These are phyloP conservation scores for Hartigia nigra DNA, from an alignment of 2,888 invertebrate genomes.

Conservation along the genomic window DNA sequence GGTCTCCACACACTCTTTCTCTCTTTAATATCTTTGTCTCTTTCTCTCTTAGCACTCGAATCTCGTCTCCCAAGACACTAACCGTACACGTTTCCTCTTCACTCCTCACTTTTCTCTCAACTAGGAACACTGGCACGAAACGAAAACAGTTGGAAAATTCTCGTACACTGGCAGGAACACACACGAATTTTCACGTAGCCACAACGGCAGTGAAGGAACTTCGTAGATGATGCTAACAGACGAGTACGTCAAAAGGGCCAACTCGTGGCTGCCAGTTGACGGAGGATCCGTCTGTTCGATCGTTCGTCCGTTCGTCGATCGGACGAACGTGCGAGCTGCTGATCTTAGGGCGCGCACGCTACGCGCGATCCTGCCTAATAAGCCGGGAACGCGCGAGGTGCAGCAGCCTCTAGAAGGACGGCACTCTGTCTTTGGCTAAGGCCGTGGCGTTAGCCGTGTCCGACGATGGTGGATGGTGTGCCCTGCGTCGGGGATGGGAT, in stretches of 20 bases:
- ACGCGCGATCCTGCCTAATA: conserved; percentile 40
- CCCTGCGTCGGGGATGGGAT: conserved; percentile 16
- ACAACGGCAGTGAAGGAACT: background rate
- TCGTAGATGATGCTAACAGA: background rate
- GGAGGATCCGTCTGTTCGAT: background rate
- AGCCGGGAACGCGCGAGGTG: conserved; percentile 30
- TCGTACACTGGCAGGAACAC: background rate
- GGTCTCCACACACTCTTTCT: conserved; percentile 16
- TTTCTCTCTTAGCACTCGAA: conserved; percentile 16
- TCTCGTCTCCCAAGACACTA: conserved; percentile 15
- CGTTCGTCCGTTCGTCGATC: background rate
- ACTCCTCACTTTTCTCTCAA: background rate
- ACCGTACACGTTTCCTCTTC: background rate
- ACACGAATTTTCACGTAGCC: background rate
- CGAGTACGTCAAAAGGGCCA: background rate
- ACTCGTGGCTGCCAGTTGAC: background rate
- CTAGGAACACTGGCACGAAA: background rate
- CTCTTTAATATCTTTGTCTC: conserved; percentile 24
- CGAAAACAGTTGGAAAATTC: background rate
- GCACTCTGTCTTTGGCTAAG: background rate
- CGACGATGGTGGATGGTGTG: conserved; percentile 1
- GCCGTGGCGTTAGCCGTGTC: background rate
- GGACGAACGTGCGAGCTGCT: background rate
- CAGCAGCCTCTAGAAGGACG: conserved; percentile 19
- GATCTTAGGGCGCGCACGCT: conserved; percentile 12